These are phyloP conservation scores for Andrena minutula DNA, from an alignment of 2,888 invertebrate genomes.

Conservation along the genomic window DNA sequence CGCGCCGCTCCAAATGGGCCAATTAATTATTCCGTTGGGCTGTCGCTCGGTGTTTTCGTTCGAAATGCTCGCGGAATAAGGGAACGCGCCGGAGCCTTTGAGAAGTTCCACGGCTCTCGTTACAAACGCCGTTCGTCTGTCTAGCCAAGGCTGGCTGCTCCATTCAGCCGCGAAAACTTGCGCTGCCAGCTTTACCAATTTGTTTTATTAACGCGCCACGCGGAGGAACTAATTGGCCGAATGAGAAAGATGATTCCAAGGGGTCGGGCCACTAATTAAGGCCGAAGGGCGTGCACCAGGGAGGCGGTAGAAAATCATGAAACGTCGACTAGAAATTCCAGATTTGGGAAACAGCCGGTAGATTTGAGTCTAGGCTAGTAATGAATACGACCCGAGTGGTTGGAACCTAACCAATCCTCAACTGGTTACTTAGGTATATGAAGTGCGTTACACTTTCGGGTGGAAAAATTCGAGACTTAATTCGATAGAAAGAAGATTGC, in stretches of 20 bases:
- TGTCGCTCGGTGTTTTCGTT: conserved; percentile 62
- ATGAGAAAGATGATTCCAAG: conserved; percentile 9
- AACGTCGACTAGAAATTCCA: not conserved
- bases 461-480: not conserved
- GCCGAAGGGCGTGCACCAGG: not conserved
- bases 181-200: not conserved
- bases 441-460: not conserved
- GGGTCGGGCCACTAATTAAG: conserved; percentile 12
- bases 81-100: conserved; percentile 29
- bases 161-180: conserved; percentile 40
- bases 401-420: too few species aligned
- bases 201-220: conserved; percentile 43
- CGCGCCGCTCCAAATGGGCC: conserved; percentile 63
- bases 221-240: conserved; percentile 5
- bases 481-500: not conserved
- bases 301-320: conserved; percentile 7
- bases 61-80: conserved; percentile 58
- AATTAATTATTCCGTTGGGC: conserved; percentile 75
- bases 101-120: conserved; percentile 46
- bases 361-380: not conserved
- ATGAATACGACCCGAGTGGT: not conserved
- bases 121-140: conserved; percentile 21
- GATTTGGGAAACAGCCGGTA: not conserved
- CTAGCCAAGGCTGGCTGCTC: not conserved
- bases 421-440: too few species aligned